Percentiles rank a stretch among this genome's conserved stretches.
Evolutionary conservation across 2,113 vertebrate genomes (phyloP).

Genomic region (Pantherophis guttatus): DNA sequence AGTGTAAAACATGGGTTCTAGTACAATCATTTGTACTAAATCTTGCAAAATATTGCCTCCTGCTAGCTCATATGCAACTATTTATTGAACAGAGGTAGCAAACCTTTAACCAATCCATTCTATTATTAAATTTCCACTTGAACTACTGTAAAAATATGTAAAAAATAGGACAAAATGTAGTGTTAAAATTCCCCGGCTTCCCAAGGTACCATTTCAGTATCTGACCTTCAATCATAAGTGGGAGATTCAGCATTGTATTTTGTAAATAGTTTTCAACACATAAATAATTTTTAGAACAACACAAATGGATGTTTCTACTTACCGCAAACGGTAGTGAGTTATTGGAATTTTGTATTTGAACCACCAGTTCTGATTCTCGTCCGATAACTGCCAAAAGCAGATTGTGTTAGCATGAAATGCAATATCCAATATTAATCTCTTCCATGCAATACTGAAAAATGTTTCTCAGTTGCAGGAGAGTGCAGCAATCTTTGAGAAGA

Average conservation of each 20-base stretch:
- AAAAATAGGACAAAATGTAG: background rate
- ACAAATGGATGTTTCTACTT: constrained; percentile 48
- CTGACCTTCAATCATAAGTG: background rate
- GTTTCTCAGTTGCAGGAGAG: background rate
- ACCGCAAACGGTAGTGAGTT: constrained; percentile 54
- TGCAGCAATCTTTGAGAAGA: background rate
- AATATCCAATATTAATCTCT: background rate
- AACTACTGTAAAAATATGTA: background rate
- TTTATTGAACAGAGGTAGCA: background rate
- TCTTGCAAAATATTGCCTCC: background rate
- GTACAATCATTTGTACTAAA: background rate
- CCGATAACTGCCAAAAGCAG: constrained; percentile 66
- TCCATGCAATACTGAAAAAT: background rate
- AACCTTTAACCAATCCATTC: background rate
- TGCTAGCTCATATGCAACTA: background rate
- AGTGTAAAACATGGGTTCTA: background rate
- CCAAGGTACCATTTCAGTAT: background rate
- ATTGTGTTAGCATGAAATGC: constrained; percentile 19
- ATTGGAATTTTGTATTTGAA: constrained; percentile 62
- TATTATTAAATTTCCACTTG: background rate
- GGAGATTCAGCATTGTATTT: background rate
- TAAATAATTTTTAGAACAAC: constrained; percentile 28
- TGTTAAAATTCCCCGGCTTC: background rate
- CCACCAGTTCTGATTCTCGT: constrained; percentile 73
- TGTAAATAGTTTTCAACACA: constrained; percentile 17